These are phyloP conservation scores for Oconnorella tubifera DNA, from an alignment of 2,888 invertebrate species.

Conservation along the genomic window DNA sequence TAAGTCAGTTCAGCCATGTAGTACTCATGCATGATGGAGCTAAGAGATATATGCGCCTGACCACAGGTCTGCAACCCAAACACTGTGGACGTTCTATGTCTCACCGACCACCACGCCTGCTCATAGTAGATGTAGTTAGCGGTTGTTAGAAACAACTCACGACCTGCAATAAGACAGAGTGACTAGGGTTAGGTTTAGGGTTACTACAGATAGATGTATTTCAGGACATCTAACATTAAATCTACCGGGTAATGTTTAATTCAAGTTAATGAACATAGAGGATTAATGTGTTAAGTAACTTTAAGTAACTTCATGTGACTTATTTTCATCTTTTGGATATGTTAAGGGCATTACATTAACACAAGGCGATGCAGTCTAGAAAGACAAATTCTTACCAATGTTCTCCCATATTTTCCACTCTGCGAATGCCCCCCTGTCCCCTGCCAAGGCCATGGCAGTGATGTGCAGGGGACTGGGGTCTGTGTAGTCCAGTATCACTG, in stretches of 20 bases:
- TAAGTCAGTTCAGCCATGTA: conserved; percentile 9
- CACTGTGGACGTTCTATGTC: conserved; percentile 6
- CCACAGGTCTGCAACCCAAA: conserved; percentile 20
- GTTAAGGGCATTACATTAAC: too few species aligned
- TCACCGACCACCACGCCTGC: conserved; percentile 17
- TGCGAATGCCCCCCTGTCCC: conserved; percentile 8
- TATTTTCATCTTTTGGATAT: too few species aligned
- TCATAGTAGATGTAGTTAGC: neutral
- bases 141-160: neutral
- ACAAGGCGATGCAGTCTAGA: too few species aligned
- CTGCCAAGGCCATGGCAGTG: conserved; percentile 12
- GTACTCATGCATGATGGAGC: conserved; percentile 3
- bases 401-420: conserved; percentile 19
- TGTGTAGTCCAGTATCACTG: conserved; percentile 12
- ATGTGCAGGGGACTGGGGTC: conserved; percentile 14
- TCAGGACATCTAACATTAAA: too few species aligned
- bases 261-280: too few species aligned
- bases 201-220: too few species aligned
- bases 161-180: too few species aligned
- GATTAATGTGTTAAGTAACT: too few species aligned
- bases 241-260: too few species aligned
- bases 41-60: conserved; percentile 17
- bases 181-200: too few species aligned
- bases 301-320: too few species aligned
- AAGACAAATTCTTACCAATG: conserved; percentile 12